Percentiles rank a stretch among this genome's conserved stretches.
Evolutionary conservation across 2,797 vertebrate genomes (phyloP).

Genomic region (Sebastiscus tertius): DNA sequence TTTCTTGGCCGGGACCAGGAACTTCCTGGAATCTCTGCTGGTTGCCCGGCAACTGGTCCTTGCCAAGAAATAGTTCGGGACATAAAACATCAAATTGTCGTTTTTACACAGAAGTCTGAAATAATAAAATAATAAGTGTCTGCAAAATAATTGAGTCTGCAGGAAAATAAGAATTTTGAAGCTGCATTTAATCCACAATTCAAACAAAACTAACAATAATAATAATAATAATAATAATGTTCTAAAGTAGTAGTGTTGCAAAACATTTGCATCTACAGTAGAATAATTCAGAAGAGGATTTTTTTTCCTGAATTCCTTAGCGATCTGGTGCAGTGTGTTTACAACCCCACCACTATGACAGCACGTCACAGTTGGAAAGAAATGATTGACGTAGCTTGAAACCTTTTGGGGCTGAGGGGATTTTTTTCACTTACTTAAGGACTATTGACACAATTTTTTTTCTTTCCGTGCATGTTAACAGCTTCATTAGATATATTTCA

Average conservation of each 20-base stretch:
- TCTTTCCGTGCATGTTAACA: conserved; percentile 7
- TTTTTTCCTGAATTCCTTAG: not conserved
- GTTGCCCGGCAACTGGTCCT: not conserved
- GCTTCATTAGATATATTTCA: conserved; percentile 24
- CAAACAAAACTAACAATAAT: not conserved
- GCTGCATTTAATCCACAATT: not conserved
- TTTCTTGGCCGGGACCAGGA: not conserved
- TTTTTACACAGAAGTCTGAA: not conserved
- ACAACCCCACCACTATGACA: not conserved
- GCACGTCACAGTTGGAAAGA: not conserved
- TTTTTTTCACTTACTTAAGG: conserved; percentile 25
- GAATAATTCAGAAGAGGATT: not conserved
- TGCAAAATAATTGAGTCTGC: too few species aligned
- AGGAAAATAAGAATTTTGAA: not conserved
- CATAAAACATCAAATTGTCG: not conserved
- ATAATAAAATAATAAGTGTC: not conserved
- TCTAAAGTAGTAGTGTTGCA: not conserved
- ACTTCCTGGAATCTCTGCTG: not conserved
- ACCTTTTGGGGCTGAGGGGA: not conserved
- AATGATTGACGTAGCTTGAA: conserved; percentile 36
- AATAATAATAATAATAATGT: too few species aligned
- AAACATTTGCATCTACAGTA: not conserved
- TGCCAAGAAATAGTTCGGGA: not conserved
- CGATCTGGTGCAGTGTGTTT: conserved; percentile 27
- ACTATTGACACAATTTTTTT: conserved; percentile 7